Conservation (phyloP, 2,113 vertebrate species). For the Sander lucioperca region DNA sequence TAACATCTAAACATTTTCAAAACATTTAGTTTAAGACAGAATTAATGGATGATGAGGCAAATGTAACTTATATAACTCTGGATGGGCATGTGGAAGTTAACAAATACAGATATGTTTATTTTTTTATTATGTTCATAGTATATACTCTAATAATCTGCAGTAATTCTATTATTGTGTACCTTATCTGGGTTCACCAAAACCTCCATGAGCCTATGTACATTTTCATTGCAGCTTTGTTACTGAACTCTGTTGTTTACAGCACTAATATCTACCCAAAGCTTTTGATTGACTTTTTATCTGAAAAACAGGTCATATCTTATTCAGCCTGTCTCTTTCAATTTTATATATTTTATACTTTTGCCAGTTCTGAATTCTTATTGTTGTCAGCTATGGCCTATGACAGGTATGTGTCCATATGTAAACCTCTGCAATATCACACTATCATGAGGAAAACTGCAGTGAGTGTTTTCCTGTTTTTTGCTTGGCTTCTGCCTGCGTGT, state of each 20-base stretch:
- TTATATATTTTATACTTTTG: too few species aligned
- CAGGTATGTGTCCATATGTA: conserved; percentile 36
- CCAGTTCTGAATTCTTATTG: background rate
- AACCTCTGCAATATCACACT: background rate
- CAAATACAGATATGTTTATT: conserved; percentile 31
- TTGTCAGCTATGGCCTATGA: conserved; percentile 48
- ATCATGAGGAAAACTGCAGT: conserved; percentile 20
- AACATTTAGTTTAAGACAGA: too few species aligned
- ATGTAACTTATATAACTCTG: background rate
- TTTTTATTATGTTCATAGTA: background rate
- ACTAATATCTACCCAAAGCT: too few species aligned
- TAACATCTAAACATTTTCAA: background rate
- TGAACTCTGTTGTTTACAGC: too few species aligned
- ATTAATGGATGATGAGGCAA: background rate
- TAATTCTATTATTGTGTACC: conserved; percentile 16
- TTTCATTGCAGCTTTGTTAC: too few species aligned
- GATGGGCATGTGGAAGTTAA: background rate
- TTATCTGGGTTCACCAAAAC: background rate
- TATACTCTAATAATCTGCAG: conserved; percentile 19
- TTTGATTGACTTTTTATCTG: too few species aligned
- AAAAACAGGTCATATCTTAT: too few species aligned
- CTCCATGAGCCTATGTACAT: too few species aligned
- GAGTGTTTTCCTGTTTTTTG: background rate
- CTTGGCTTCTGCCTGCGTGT: conserved; percentile 17
- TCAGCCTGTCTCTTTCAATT: too few species aligned